Evolutionary conservation across 2,113 vertebrate species (phyloP), one percentile per base, ranked within the genome.

Genomic region (Corvus moneduloides): DNA sequence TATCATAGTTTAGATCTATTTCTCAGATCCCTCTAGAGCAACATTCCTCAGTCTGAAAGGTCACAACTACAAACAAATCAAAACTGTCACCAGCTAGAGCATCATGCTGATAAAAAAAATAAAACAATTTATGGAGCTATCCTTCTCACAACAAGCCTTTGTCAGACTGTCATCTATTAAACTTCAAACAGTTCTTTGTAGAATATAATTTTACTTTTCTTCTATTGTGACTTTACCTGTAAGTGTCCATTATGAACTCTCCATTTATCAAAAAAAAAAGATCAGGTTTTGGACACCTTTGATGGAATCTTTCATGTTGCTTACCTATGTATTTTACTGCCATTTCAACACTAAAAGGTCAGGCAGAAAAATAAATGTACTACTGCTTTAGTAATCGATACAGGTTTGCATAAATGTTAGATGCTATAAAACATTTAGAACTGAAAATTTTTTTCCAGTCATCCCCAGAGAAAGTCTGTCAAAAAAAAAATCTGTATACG

Each of bases 31-130:
- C 51, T 26, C 1, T n/a, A 54, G 16, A 73, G 20, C 17, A 82
- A 52, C 27, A 76, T 59, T 93, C 19, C 37, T 90, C 79, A 86
- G 28, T 68, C 26, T 90, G 67, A 92, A 87, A 83, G 58, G 85
- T 92, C 75, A 77, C 28, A 67, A 51, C 71, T 85, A 68, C 62
- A 93, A 54, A 88, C 90, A 94, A 93, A 85, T 92, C 71, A 84
- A 69, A 62, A 64, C 58, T 82, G 77, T 44, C 85, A 56, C 56
- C 24, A 91, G 15, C 67, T 79, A n/a, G 10, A 56, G 13, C 21
- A 76, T 52, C 52, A 63, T 7, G 14, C 41, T 93, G 92, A 76
- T 95, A 89, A 84, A 90, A 94, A 43, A 78, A 95, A 91, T 64
- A 82, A 91, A 87, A 76, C 11, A 44, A 83, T 64, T 63, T 75